Conservation (phyloP, 2,113 vertebrate species). For the Sinocyclocheilus anophthalmus region DNA sequence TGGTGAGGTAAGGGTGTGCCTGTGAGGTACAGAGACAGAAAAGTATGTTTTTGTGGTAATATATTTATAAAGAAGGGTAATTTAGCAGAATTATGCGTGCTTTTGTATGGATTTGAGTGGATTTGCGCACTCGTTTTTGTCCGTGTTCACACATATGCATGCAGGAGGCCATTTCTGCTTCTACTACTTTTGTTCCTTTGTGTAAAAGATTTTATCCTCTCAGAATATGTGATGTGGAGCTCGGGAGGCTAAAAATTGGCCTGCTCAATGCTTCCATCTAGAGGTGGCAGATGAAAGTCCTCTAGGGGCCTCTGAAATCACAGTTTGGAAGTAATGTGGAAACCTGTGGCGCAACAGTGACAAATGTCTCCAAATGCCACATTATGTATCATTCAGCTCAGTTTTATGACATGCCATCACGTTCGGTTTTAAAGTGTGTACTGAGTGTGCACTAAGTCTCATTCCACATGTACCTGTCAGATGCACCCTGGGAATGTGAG, state of each 20-base stretch:
- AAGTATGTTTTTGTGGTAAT: neutral
- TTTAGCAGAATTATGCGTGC: neutral
- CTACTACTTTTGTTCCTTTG: constrained; percentile 45
- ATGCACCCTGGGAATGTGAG: neutral
- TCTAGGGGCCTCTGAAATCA: constrained; percentile 2
- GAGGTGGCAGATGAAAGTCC: constrained; percentile 57
- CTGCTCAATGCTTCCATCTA: constrained; percentile 77
- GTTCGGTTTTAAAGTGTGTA: neutral
- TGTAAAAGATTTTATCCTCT: constrained; percentile 51
- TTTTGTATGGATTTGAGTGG: neutral
- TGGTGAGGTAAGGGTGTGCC: constrained; percentile 5
- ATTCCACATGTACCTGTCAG: neutral
- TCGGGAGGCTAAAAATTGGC: neutral
- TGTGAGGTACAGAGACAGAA: neutral
- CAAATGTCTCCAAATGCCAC: constrained; percentile 38
- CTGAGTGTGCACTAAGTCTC: neutral
- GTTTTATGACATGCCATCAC: constrained; percentile 5
- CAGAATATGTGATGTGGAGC: constrained; percentile 27
- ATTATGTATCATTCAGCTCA: constrained; percentile 23
- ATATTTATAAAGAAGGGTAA: neutral
- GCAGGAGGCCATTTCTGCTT: constrained; percentile 1
- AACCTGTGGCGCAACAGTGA: constrained; percentile 17
- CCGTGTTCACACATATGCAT: neutral
- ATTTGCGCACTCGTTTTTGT: neutral
- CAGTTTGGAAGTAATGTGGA: neutral